phyloP scores from a whole-genome alignment of 2,797 vertebrate species.

The Urosaurus nigricauda region DNA sequence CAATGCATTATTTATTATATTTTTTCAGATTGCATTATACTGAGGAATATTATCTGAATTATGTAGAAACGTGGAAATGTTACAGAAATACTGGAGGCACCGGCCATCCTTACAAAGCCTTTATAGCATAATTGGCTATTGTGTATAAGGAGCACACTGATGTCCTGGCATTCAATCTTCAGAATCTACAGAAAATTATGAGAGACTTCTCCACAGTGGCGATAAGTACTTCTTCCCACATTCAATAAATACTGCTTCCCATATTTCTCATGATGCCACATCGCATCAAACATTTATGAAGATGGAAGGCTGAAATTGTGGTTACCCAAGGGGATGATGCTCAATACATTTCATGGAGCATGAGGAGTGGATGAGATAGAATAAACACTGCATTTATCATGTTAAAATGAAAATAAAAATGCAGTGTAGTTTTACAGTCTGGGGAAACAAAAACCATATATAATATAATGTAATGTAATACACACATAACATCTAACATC shows the following conservation, averaged over 20 bases:
- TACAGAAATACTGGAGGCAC: not conserved
- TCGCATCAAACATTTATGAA: constrained; percentile 8
- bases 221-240: constrained; percentile 16
- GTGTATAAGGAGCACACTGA: not conserved
- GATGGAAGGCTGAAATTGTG: constrained; percentile 6
- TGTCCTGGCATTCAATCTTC: constrained; percentile 24
- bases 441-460: not conserved
- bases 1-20: not conserved
- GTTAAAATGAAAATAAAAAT: constrained; percentile 20
- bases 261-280: constrained; percentile 38
- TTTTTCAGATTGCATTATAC: not conserved
- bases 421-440: constrained; percentile 15
- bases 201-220: constrained; percentile 32
- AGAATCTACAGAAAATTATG: not conserved
- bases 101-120: not conserved
- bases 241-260: constrained; percentile 15
- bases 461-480: not conserved
- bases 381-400: not conserved
- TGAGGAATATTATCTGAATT: not conserved
- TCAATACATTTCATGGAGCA: not conserved
- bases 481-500: not conserved
- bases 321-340: not conserved
- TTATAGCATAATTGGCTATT: constrained; percentile 25
- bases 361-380: not conserved
- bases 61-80: not conserved